phyloP scores from a whole-genome alignment of 2,113 vertebrate species.

The Origma solitaria region DNA sequence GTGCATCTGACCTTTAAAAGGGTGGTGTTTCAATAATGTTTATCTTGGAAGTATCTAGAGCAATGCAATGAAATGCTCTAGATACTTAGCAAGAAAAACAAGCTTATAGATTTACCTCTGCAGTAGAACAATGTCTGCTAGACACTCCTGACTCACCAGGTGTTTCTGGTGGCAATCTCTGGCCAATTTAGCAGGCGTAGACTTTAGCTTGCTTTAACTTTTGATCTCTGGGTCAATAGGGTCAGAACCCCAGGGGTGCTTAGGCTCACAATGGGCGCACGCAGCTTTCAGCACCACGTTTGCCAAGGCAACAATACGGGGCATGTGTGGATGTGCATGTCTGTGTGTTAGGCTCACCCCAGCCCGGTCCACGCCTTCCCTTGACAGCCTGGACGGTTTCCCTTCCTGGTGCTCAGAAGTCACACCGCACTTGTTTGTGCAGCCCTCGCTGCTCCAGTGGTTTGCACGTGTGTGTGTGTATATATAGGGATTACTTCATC shows the following conservation, averaged over 20 bases:
- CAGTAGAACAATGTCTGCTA: not conserved
- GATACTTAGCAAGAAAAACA: not conserved
- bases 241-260: not conserved
- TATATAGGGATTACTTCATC: not conserved
- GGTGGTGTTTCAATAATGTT: not conserved
- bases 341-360: not conserved
- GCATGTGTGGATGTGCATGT: not conserved
- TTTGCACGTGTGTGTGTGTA: not conserved
- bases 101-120: not conserved
- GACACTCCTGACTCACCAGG: not conserved
- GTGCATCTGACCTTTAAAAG: not conserved
- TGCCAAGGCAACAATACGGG: rapidly evolving
- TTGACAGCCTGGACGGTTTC: not conserved
- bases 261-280: not conserved
- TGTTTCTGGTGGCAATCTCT: not conserved
- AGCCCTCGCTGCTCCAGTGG: not conserved
- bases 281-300: not conserved
- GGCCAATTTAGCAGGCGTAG: not conserved
- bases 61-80: not conserved
- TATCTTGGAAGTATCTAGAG: not conserved
- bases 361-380: not conserved
- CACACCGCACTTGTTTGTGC: not conserved
- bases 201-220: not conserved
- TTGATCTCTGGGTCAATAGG: not conserved
- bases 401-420: not conserved